These are phyloP conservation scores for Panzeria rudis DNA, from an alignment of 2,888 invertebrate species.

Conservation along the genomic window DNA sequence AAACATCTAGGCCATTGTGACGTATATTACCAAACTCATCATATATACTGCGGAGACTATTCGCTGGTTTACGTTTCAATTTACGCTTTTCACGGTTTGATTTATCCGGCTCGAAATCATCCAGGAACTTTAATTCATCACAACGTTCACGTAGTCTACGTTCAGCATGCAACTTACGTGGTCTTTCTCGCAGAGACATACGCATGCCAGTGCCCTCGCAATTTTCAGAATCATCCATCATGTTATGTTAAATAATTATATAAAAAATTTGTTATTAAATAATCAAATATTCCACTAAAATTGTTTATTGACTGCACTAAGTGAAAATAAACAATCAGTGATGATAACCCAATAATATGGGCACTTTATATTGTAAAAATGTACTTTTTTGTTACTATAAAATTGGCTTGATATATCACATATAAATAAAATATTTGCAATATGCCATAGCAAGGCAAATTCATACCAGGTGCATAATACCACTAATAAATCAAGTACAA, in stretches of 20 bases:
- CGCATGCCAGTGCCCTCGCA: constrained; percentile 73
- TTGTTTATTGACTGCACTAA: background rate
- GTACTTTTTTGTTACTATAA: no score
- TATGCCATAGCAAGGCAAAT: no score
- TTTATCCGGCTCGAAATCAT: constrained; percentile 91
- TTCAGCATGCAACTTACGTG: constrained; percentile 75
- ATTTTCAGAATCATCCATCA: constrained; percentile 75
- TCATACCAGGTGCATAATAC: no score
- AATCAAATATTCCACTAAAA: background rate
- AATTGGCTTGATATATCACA: no score
- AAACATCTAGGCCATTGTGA: constrained; percentile 88
- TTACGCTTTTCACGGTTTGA: constrained; percentile 91
- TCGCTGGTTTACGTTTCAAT: constrained; percentile 85
- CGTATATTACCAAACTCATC: constrained; percentile 89
- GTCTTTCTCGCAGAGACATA: constrained; percentile 76
- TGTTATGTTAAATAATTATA: background rate
- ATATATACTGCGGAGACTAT: constrained; percentile 83
- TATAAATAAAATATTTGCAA: no score
- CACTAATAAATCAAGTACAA: no score
- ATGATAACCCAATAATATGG: background rate
- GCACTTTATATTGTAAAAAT: no score
- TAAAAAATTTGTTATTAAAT: background rate
- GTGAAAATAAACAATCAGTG: constrained; percentile 31
- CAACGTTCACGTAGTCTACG: constrained; percentile 73
- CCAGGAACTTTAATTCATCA: constrained; percentile 81